Percentiles rank a stretch among this genome's conserved stretches.
Evolutionary conservation across 2,888 invertebrate species (phyloP).

Genomic region (Tipula vernalis): DNA sequence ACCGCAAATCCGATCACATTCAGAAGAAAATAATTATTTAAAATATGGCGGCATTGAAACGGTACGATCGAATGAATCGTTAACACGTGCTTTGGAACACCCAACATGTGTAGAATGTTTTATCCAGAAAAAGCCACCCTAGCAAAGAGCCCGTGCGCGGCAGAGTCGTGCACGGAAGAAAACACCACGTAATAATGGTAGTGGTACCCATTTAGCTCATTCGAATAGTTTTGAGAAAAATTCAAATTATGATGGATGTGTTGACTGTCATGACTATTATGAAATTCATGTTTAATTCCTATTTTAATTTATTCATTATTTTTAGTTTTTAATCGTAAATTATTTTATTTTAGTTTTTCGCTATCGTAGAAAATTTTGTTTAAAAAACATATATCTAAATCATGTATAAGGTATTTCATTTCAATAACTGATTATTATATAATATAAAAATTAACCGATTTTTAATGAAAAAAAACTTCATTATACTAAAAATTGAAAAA

Average conservation of each 20-base stretch:
- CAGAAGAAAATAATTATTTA: slow-evolving; percentile 34
- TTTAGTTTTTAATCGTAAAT: background rate
- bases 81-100: slow-evolving; percentile 46
- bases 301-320: background rate
- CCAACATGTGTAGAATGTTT: slow-evolving; percentile 64
- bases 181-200: slow-evolving; percentile 28
- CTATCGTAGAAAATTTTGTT: background rate
- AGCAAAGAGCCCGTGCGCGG: slow-evolving; percentile 47
- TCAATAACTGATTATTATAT: background rate
- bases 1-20: slow-evolving; percentile 27
- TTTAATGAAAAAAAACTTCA: background rate
- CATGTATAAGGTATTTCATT: background rate
- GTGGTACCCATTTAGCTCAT: slow-evolving; percentile 14
- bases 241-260: slow-evolving; percentile 25
- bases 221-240: slow-evolving; percentile 16
- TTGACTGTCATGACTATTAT: slow-evolving; percentile 36
- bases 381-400: background rate
- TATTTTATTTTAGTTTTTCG: background rate
- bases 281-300: slow-evolving; percentile 47
- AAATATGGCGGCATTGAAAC: slow-evolving; percentile 35
- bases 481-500: background rate
- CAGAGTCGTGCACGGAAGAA: slow-evolving; percentile 50
- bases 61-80: slow-evolving; percentile 42
- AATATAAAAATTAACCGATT: background rate
- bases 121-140: slow-evolving; percentile 43